A percentile compares a stretch with the other conserved stretches of the same genome.
Evolutionary conservation across 2,888 invertebrate species (phyloP).

Genomic region (Melanostoma scalare): DNA sequence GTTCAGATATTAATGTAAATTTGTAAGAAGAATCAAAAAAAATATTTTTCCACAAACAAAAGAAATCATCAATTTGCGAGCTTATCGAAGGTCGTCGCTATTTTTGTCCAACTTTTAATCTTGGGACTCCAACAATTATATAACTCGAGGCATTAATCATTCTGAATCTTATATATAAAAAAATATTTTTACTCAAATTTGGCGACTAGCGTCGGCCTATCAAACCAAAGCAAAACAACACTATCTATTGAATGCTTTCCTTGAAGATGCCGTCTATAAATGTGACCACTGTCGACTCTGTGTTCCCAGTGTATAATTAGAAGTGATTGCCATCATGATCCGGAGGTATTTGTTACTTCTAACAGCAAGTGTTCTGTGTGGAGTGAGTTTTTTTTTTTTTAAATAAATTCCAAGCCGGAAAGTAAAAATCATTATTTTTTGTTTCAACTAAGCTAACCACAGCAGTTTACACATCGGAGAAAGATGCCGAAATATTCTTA

Average conservation of each 20-base stretch:
- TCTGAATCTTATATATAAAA: not conserved
- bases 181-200: not conserved
- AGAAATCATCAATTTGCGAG: not conserved
- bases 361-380: conserved; percentile 9
- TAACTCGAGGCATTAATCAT: not conserved
- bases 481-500: conserved; percentile 76
- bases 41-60: too few relatives aligned
- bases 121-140: not conserved
- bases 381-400: conserved; percentile 33
- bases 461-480: conserved; percentile 74
- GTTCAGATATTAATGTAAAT: too few relatives aligned
- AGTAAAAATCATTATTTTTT: not conserved
- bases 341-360: conserved; percentile 31
- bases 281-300: not conserved
- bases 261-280: conserved; percentile 35
- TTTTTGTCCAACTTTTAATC: conserved; percentile 1
- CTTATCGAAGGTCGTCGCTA: conserved; percentile 24
- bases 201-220: not conserved
- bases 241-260: not conserved
- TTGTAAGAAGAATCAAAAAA: too few relatives aligned
- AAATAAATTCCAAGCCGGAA: not conserved
- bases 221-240: not conserved
- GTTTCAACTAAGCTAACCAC: not conserved
- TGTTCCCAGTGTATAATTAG: not conserved
- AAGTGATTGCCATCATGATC: conserved; percentile 24